Conservation (phyloP, 1,140 invertebrate species). For the Macrobrachium nipponense region DNA sequence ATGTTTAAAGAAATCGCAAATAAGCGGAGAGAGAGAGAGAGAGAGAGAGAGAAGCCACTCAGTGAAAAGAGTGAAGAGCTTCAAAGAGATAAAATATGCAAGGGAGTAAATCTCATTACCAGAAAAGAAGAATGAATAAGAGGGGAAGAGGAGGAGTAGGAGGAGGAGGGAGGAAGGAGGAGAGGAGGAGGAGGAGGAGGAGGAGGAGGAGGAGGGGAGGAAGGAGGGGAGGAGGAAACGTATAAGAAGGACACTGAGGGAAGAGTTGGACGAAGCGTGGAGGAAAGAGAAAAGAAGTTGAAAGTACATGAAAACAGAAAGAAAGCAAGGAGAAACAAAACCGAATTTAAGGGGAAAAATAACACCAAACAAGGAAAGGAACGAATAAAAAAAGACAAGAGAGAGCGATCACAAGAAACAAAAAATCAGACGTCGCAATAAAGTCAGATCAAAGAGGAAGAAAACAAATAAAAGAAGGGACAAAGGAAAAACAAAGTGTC, state of each 20-base stretch:
- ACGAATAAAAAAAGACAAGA: constrained; percentile 1
- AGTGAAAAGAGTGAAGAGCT: neutral
- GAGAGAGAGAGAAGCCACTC: constrained; percentile 3
- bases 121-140: neutral
- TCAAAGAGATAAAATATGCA: neutral
- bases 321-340: neutral
- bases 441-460: no score
- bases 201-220: no score
- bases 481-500: no score
- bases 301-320: neutral
- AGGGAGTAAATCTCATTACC: neutral
- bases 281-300: neutral
- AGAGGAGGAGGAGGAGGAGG: neutral
- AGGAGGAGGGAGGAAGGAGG: neutral
- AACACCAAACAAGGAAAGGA: neutral
- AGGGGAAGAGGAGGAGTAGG: neutral
- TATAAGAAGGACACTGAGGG: no score
- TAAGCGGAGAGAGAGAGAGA: neutral
- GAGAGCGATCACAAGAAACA: neutral
- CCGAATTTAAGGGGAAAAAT: neutral
- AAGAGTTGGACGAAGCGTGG: neutral
- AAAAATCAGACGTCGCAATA: neutral
- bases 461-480: no score
- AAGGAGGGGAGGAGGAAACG: no score
- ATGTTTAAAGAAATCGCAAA: no score